Conservation (phyloP, 2,888 invertebrate genomes). For the Ophion slaviceki region DNA sequence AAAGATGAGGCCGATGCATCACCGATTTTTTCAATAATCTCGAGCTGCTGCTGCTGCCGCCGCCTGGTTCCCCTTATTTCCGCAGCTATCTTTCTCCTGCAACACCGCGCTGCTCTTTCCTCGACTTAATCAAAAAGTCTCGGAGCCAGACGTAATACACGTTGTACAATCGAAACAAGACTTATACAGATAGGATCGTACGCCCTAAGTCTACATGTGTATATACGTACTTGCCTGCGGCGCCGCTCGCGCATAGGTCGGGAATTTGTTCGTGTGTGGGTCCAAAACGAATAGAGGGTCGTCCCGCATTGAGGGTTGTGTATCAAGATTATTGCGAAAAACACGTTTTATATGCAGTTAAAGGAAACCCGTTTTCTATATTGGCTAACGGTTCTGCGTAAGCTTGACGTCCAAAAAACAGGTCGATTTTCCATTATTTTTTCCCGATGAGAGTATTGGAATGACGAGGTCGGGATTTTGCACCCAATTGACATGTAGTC, state of each 20-base stretch:
- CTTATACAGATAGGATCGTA: conserved; percentile 4
- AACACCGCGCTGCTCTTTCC: conserved; percentile 52
- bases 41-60: conserved; percentile 33
- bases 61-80: conserved; percentile 48
- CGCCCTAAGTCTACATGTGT: background rate
- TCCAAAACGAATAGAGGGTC: background rate
- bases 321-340: background rate
- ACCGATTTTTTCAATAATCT: conserved; percentile 63
- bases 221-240: background rate
- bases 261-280: background rate
- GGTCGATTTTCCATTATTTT: too few relatives aligned
- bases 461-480: too few relatives aligned
- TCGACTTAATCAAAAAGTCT: conserved; percentile 65
- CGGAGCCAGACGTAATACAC: conserved; percentile 31
- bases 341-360: too few relatives aligned
- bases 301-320: background rate
- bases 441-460: too few relatives aligned
- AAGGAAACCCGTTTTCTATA: too few relatives aligned
- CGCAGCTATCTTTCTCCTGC: conserved; percentile 50
- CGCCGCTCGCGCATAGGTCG: background rate
- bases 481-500: too few relatives aligned
- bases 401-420: too few relatives aligned
- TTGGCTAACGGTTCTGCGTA: too few relatives aligned
- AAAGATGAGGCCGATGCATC: conserved; percentile 56
- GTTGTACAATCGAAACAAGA: conserved; percentile 26